Conservation (phyloP, 2,888 invertebrate species). For the Lumbricus terrestris region DNA sequence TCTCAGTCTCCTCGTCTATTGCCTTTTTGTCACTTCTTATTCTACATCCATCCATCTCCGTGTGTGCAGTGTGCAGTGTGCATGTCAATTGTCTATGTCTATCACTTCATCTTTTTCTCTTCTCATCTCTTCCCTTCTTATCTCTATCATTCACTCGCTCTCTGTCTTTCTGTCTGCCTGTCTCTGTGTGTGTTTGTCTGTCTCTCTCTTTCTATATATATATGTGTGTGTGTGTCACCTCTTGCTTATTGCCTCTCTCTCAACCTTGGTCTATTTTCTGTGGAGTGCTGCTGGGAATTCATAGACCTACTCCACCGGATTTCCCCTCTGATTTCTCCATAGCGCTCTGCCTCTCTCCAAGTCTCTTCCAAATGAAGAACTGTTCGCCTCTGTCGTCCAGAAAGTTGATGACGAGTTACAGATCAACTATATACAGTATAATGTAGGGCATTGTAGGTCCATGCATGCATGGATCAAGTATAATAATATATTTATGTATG, state of each 20-base stretch:
- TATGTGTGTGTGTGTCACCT: neutral
- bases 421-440: neutral
- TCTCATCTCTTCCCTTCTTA: too few relatives aligned
- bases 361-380: neutral
- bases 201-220: neutral
- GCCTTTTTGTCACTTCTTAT: too few relatives aligned
- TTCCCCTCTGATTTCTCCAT: neutral
- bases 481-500: too few relatives aligned
- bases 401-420: neutral
- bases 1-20: neutral
- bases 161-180: too few relatives aligned
- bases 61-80: too few relatives aligned
- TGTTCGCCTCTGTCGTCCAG: neutral
- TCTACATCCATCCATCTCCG: too few relatives aligned
- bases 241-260: neutral
- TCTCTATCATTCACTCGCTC: too few relatives aligned
- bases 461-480: too few relatives aligned
- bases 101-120: too few relatives aligned
- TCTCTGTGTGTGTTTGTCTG: too few relatives aligned
- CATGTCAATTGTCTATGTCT: too few relatives aligned
- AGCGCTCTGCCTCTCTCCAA: neutral
- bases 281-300: neutral
- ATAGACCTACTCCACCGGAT: neutral
- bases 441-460: too few relatives aligned
- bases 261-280: neutral